Evolutionary conservation across 1,140 invertebrate genomes (phyloP).

Genomic region (Drosophila novamexicana): DNA sequence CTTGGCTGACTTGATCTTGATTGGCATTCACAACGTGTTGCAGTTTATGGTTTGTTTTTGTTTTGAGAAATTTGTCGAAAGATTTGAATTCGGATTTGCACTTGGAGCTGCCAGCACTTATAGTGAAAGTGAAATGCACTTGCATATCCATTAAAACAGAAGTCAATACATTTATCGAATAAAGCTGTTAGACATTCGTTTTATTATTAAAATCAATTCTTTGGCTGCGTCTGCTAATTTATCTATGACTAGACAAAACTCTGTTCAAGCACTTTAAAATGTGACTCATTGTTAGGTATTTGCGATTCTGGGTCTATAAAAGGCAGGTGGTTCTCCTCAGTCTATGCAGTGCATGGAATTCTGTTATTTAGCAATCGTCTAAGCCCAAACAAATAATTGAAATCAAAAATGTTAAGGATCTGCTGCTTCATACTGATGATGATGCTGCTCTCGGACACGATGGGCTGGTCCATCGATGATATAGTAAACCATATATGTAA

Average conservation of each 20-base stretch:
- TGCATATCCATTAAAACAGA: neutral
- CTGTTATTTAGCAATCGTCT: neutral
- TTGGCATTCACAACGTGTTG: conserved; percentile 47
- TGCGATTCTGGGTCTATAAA: too few species aligned
- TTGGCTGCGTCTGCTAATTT: too few species aligned
- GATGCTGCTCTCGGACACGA: neutral
- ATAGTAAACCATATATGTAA: neutral
- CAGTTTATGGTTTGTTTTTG: conserved; percentile 15
- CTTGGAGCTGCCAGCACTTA: conserved; percentile 3
- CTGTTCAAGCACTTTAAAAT: too few species aligned
- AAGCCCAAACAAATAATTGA: neutral
- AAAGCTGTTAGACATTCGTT: too few species aligned
- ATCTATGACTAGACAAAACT: too few species aligned
- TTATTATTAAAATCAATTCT: too few species aligned
- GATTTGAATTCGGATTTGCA: conserved; percentile 19
- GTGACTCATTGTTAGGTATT: too few species aligned
- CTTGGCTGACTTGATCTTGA: conserved; percentile 42
- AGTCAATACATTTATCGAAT: too few species aligned
- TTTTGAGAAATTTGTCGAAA: conserved; percentile 18
- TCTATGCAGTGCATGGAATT: neutral
- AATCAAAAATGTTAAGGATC: neutral
- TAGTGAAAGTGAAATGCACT: conserved; percentile 47
- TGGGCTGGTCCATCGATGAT: neutral
- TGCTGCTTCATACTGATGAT: neutral
- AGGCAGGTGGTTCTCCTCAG: neutral